Evolutionary conservation across 1,140 invertebrate species (phyloP).

Genomic region (Papilio polytes): DNA sequence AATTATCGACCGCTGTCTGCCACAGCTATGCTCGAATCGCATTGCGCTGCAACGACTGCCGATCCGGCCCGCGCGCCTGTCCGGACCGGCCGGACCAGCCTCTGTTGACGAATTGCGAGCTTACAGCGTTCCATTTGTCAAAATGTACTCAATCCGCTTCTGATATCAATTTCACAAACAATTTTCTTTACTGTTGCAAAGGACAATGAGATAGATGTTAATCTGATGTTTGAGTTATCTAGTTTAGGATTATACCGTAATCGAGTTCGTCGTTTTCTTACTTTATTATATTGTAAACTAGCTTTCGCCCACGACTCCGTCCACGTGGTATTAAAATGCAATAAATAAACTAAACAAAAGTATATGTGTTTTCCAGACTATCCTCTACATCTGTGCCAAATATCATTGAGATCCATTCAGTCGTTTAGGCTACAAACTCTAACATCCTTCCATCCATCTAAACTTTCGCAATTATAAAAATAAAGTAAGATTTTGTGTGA

Average conservation of each 20-base stretch:
- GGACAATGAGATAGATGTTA: not conserved
- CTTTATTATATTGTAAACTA: no score
- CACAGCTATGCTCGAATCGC: conserved; percentile 71
- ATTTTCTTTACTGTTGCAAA: not conserved
- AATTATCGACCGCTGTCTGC: conserved; percentile 78
- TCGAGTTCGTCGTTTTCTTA: no score
- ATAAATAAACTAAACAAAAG: no score
- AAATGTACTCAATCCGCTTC: conserved; percentile 20
- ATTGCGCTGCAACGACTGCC: conserved; percentile 62
- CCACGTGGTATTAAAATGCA: no score
- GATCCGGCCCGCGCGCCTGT: not conserved
- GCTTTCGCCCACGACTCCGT: no score
- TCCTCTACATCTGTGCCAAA: no score
- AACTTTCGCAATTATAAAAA: no score
- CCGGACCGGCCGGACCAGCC: conserved; percentile 41
- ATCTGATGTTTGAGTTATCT: not conserved
- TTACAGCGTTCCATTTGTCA: conserved; percentile 25
- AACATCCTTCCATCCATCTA: no score
- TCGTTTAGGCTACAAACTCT: no score
- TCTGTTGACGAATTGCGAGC: conserved; percentile 44
- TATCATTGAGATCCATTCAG: no score
- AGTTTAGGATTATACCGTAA: not conserved
- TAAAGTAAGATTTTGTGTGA: no score
- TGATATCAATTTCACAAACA: not conserved
- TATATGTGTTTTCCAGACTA: no score